Evolutionary conservation across 2,113 vertebrate genomes (phyloP).

Genomic region (Microcebus jonahi): DNA sequence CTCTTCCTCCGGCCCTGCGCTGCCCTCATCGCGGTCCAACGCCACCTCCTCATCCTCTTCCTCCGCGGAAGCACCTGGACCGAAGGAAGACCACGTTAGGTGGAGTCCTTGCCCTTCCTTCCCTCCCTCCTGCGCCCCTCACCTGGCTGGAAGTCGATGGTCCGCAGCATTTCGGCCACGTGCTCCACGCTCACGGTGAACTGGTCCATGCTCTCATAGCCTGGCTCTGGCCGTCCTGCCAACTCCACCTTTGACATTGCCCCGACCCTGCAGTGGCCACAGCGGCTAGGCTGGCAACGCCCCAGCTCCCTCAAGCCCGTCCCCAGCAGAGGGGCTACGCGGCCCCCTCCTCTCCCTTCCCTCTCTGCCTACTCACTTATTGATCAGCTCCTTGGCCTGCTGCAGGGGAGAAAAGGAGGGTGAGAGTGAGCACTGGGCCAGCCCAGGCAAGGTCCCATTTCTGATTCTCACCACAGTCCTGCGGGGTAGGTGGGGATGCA

Average conservation of each 20-base stretch:
- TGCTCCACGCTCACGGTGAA: slow-evolving; percentile 88
- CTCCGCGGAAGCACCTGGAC: slow-evolving; percentile 52
- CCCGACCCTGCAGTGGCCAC: slow-evolving; percentile 85
- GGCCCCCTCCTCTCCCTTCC: neutral
- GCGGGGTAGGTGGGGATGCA: neutral
- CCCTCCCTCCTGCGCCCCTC: neutral
- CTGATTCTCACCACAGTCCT: neutral
- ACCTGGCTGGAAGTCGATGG: slow-evolving; percentile 92
- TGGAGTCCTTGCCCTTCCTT: neutral
- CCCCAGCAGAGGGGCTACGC: neutral
- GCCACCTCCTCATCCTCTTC: slow-evolving; percentile 78
- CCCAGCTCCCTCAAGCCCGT: neutral
- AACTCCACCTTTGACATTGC: slow-evolving; percentile 86
- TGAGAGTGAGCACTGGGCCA: neutral
- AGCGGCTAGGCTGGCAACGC: neutral
- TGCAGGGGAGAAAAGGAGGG: slow-evolving; percentile 77
- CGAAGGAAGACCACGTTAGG: neutral
- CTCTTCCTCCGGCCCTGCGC: slow-evolving; percentile 56
- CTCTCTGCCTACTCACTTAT: slow-evolving; percentile 88
- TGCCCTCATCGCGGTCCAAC: slow-evolving; percentile 39
- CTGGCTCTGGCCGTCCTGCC: slow-evolving; percentile 85
- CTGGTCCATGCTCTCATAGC: slow-evolving; percentile 92
- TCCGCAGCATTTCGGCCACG: slow-evolving; percentile 87
- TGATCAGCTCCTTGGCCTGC: slow-evolving; percentile 91
- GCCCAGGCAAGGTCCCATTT: neutral